Evolutionary conservation across 2,113 vertebrate species (phyloP).

Genomic region (Heptranchias perlo): DNA sequence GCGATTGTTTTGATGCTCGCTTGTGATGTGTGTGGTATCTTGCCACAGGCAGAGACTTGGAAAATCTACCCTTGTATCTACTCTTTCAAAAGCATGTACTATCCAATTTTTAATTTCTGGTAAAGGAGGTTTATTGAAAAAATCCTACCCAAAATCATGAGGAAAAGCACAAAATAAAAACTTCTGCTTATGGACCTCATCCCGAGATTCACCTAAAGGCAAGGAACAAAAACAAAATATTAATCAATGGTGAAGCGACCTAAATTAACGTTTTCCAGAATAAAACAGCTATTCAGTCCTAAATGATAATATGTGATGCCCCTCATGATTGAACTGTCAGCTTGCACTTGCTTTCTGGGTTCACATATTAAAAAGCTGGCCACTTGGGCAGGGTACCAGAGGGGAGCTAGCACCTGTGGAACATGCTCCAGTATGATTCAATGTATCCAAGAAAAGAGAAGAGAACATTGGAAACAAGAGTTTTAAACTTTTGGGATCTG

Average conservation of each 20-base stretch:
- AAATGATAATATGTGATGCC: not conserved
- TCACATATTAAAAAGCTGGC: not conserved
- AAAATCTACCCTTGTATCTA: not conserved
- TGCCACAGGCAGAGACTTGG: not conserved
- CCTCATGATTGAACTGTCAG: not conserved
- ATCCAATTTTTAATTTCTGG: not conserved
- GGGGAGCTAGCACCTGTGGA: not conserved
- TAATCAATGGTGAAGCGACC: not conserved
- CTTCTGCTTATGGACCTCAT: not conserved
- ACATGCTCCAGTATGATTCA: not conserved
- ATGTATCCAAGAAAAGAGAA: not conserved
- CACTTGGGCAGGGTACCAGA: not conserved
- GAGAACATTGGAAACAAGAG: not conserved
- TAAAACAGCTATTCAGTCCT: not conserved
- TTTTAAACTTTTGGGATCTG: not conserved
- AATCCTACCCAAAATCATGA: not conserved
- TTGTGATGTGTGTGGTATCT: not conserved
- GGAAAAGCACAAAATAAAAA: not conserved
- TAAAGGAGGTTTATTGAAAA: not conserved
- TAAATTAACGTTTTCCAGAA: not conserved
- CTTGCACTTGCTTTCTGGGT: not conserved
- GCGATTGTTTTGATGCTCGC: not conserved
- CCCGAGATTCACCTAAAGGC: not conserved
- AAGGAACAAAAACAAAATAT: not conserved
- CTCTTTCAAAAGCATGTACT: not conserved